These are phyloP conservation scores for Malurus alboscapulatus DNA, from an alignment of 2,113 vertebrate species.

Conservation along the genomic window DNA sequence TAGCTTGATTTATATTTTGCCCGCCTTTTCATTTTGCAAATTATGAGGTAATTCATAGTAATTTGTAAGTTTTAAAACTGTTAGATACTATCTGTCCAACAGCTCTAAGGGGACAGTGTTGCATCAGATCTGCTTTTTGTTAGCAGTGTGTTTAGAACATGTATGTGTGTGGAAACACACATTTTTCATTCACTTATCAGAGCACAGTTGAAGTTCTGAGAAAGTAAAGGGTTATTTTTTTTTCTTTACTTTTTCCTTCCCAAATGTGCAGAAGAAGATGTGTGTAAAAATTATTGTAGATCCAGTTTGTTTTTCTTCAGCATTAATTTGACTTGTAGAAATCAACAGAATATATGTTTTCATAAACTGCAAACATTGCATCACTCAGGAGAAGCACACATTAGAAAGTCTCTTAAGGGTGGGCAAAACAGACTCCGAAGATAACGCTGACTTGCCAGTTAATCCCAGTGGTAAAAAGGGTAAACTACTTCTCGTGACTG, in stretches of 20 bases:
- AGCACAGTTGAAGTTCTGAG: neutral
- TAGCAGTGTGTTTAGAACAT: neutral
- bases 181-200: neutral
- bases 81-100: neutral
- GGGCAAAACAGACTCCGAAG: neutral
- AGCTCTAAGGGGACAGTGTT: neutral
- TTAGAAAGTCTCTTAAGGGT: neutral
- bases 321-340: neutral
- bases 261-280: neutral
- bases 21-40: neutral
- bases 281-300: neutral
- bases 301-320: neutral
- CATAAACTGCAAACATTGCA: neutral
- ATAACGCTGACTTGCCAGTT: neutral
- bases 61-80: neutral
- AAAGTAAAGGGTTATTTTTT: neutral
- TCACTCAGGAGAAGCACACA: neutral
- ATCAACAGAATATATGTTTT: neutral
- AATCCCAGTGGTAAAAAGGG: neutral
- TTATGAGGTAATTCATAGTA: neutral
- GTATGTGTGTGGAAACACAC: neutral
- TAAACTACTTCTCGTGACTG: neutral
- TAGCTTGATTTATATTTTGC: slow-evolving; percentile 1
- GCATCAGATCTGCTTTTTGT: neutral
- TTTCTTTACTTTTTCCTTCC: neutral